Evolutionary conservation across 2,797 vertebrate genomes (phyloP), one percentile per base, ranked within the genome.

Genomic region (Pristis pectinata): DNA sequence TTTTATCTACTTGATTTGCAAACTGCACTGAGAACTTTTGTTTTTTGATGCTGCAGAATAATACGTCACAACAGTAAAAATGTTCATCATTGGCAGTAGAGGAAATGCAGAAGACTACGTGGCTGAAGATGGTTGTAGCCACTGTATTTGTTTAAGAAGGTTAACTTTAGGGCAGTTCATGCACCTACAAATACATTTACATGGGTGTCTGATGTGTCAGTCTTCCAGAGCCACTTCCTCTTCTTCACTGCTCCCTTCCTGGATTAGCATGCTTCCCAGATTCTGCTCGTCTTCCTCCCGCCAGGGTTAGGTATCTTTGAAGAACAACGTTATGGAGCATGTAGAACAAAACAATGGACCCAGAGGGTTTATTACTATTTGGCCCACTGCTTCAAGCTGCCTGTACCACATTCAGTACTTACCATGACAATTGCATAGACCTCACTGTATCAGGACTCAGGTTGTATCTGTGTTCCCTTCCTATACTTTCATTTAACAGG

Each of bases 121-220:
- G 56, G 85, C 30, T n/a, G 15, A 61, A 59, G 53, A 34, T 61
- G 53, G 85, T 89, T 61, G 80, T 3, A 24, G 80, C 80, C 44
- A 24, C 41, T 27, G 85, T n/a, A n/a, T 19, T 61, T 61, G 13
- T 30, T 87, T 56, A 59, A 85, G 85, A 59, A 89, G 85, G 85
- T 89, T 34, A 89, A 53, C n/a, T 59, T 41, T 27, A n/a, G 85
- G 85, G 53, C 56, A 61, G 85, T 89, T 89, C 85, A n/a, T 89
- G 30, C 85, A 89, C 85, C 85, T 89, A 85, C 85, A 61, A 17
- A 89, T n/a, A 30, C 59, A 59, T 89, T 89, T 89, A n/a, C 83
- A 56, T 4, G 56, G 34, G 1, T 89, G 34, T 30, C 85, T 59
- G 15, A 61, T 89, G 53, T 59, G n/a, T 2, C 30, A 34, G 30